These are phyloP conservation scores for Lepisosteus osseus DNA, from an alignment of 2,113 vertebrate species.

Conservation along the genomic window DNA sequence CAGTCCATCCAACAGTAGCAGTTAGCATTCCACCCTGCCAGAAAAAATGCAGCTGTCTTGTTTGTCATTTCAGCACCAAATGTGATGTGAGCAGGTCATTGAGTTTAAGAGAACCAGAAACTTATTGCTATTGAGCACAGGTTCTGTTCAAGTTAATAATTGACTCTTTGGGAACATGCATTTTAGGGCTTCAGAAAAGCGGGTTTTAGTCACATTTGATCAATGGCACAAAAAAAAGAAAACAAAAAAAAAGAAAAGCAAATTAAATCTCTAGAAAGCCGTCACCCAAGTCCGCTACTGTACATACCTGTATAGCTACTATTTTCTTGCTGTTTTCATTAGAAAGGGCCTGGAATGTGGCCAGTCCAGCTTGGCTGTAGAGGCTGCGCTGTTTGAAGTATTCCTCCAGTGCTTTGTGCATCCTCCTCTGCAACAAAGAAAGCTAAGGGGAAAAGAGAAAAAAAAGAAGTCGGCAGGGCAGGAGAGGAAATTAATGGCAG, in stretches of 20 bases:
- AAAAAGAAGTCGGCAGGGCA: conserved; percentile 84
- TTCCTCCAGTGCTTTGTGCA: conserved; percentile 69
- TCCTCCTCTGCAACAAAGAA: conserved; percentile 78
- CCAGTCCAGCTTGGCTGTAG: conserved; percentile 81
- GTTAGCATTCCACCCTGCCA: no score
- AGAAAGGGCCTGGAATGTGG: conserved; percentile 81
- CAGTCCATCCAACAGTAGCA: no score
- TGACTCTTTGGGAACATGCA: no score
- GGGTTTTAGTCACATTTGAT: no score
- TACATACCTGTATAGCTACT: conserved; percentile 94
- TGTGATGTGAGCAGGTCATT: no score
- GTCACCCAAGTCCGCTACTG: neutral
- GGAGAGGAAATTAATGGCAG: conserved; percentile 99
- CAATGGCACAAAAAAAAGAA: neutral
- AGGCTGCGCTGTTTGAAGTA: conserved; percentile 73
- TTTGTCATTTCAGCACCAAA: no score
- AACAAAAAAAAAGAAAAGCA: neutral
- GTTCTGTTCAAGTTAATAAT: no score
- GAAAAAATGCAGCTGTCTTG: no score
- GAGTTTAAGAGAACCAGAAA: no score
- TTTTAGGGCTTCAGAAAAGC: neutral
- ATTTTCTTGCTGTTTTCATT: conserved; percentile 88
- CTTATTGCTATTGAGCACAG: no score
- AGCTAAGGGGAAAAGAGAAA: conserved; percentile 66
- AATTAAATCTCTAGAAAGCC: neutral